These are phyloP conservation scores for Anguilla pacifica DNA, from an alignment of 2,797 vertebrate species.

Conservation along the genomic window DNA sequence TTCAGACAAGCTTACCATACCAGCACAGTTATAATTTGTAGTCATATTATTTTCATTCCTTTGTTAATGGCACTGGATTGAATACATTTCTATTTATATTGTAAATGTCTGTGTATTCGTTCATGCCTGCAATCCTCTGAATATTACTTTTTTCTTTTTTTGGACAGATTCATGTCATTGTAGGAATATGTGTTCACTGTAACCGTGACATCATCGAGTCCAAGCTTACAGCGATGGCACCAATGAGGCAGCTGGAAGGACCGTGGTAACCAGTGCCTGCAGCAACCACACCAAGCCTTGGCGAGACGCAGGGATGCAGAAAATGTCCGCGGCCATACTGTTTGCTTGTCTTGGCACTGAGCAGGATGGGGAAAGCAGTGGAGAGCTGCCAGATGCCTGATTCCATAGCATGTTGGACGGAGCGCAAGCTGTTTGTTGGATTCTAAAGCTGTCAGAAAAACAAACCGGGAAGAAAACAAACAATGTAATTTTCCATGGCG, in stretches of 20 bases:
- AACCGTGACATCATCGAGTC: conserved; percentile 1
- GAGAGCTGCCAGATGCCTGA: conserved; percentile 20
- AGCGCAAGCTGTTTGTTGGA: not conserved
- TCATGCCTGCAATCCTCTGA: not conserved
- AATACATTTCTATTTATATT: not conserved
- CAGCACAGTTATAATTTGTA: not conserved
- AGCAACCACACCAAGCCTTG: conserved; percentile 30
- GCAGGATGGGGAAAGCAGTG: conserved; percentile 11
- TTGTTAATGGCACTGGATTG: not conserved
- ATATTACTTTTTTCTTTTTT: not conserved
- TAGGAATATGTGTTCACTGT: not conserved
- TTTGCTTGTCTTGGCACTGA: conserved; percentile 22
- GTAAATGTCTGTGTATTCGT: not conserved
- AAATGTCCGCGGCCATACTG: conserved; percentile 22
- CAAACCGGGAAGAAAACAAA: not conserved
- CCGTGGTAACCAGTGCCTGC: not conserved
- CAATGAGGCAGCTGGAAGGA: conserved; percentile 24
- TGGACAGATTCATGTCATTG: not conserved
- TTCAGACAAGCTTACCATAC: not conserved
- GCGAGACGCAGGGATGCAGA: conserved; percentile 21
- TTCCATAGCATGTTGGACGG: conserved; percentile 17
- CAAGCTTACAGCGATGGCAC: conserved; percentile 8
- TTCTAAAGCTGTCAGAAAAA: conserved; percentile 1
- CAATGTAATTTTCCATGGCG: not conserved
- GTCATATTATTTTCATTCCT: not conserved